Percentiles rank a stretch among this genome's conserved stretches.
These are phyloP conservation scores for Lordiphosa andalusiaca DNA, from an alignment of 2,888 invertebrate species.

Conservation along the genomic window DNA sequence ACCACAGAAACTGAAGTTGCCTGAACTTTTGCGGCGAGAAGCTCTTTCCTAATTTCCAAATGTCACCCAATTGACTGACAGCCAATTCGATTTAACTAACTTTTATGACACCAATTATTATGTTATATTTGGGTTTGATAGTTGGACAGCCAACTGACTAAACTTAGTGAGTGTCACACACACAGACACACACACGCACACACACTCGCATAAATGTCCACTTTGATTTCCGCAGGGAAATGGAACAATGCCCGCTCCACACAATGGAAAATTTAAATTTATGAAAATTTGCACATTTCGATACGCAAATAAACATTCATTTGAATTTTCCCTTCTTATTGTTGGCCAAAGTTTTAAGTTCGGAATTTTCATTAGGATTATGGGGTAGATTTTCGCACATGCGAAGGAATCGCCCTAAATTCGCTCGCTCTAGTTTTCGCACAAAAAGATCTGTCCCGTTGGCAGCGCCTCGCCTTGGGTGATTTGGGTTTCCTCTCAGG, in stretches of 20 bases:
- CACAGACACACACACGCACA: too few species aligned
- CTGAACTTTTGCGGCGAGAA: slow-evolving; percentile 33
- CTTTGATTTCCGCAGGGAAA: background rate
- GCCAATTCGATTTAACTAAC: slow-evolving; percentile 63
- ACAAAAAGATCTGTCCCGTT: slow-evolving; percentile 36
- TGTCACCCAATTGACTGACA: slow-evolving; percentile 60
- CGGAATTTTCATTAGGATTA: slow-evolving; percentile 50
- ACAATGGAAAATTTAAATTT: slow-evolving; percentile 27
- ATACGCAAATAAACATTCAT: slow-evolving; percentile 65
- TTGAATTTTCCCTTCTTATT: slow-evolving; percentile 42
- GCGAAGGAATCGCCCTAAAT: slow-evolving; percentile 26
- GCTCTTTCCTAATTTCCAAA: slow-evolving; percentile 51
- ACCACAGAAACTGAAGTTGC: slow-evolving; percentile 25
- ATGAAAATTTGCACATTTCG: slow-evolving; percentile 49
- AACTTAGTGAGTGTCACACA: slow-evolving; percentile 1
- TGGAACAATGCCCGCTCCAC: background rate
- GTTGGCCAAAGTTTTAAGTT: slow-evolving; percentile 43
- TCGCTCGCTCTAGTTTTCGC: slow-evolving; percentile 48
- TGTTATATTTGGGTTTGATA: slow-evolving; percentile 21
- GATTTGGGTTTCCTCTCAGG: slow-evolving; percentile 29
- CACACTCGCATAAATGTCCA: too few species aligned
- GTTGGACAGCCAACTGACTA: slow-evolving; percentile 21
- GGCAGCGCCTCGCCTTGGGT: slow-evolving; percentile 19
- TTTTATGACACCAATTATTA: slow-evolving; percentile 69
- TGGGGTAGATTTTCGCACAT: slow-evolving; percentile 70